Conservation (phyloP, 2,797 vertebrate species). For the Mormyrus proboscirostris region DNA sequence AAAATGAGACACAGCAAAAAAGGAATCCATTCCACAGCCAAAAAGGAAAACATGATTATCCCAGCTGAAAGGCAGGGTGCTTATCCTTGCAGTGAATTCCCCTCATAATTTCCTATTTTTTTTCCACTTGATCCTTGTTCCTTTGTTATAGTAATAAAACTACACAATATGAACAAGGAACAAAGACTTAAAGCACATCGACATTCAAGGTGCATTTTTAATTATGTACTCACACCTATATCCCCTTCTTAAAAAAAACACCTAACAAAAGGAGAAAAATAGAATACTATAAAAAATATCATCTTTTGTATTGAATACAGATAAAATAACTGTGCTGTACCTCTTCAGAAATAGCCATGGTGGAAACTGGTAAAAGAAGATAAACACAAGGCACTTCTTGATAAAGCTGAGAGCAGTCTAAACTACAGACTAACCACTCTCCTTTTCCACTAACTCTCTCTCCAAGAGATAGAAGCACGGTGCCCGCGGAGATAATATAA, state of each 20-base stretch:
- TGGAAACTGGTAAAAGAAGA: background rate
- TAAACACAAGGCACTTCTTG: background rate
- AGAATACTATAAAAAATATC: background rate
- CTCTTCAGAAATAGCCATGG: background rate
- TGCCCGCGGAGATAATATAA: background rate
- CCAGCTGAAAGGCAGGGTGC: background rate
- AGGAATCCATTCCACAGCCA: constrained; percentile 11
- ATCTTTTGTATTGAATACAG: background rate
- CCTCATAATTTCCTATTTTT: constrained; percentile 38
- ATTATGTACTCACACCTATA: background rate
- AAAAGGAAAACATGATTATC: constrained; percentile 32
- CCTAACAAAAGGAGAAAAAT: background rate
- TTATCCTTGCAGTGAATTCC: constrained; percentile 20
- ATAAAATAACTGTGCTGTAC: background rate
- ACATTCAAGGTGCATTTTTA: background rate
- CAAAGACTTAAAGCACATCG: background rate
- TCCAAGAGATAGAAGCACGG: background rate
- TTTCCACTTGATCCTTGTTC: background rate
- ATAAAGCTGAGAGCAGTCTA: background rate
- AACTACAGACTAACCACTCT: background rate
- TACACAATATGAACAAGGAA: background rate
- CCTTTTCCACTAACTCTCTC: background rate
- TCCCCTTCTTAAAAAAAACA: background rate
- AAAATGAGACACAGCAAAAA: constrained; percentile 31
- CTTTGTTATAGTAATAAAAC: background rate